Conservation (phyloP, 1,140 invertebrate genomes). For the Anastrepha ludens region DNA sequence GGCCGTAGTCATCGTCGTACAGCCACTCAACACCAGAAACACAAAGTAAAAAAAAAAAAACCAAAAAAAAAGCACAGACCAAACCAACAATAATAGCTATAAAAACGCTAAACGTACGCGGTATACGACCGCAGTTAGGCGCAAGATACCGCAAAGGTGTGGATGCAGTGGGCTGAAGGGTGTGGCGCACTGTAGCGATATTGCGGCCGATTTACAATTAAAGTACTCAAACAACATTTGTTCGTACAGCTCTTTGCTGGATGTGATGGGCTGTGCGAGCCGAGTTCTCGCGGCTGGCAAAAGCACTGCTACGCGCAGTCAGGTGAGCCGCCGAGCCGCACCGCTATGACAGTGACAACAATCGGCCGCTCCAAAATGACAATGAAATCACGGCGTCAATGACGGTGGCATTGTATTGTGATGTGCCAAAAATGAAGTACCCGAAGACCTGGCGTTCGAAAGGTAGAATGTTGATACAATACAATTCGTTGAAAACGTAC, state of each 20-base stretch:
- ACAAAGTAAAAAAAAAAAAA: neutral
- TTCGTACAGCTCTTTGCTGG: neutral
- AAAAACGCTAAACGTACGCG: neutral
- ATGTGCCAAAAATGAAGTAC: constrained; percentile 17
- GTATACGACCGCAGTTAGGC: neutral
- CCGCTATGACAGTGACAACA: neutral
- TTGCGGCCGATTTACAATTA: constrained; percentile 37
- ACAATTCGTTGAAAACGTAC: neutral
- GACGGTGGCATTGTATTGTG: constrained; percentile 27
- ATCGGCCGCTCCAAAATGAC: constrained; percentile 44
- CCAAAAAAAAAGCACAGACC: neutral
- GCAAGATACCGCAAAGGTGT: neutral
- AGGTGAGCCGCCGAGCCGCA: neutral
- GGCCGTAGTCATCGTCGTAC: neutral
- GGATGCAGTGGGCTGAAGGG: neutral
- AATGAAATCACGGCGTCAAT: constrained; percentile 5
- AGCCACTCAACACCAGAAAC: constrained; percentile 30
- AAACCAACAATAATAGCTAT: neutral
- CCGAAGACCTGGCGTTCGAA: neutral
- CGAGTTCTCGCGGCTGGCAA: no score
- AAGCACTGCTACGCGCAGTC: neutral
- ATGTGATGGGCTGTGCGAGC: neutral
- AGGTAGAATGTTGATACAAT: constrained; percentile 2
- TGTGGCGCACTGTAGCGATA: neutral
- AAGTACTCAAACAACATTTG: constrained; percentile 4